These are phyloP conservation scores for Sebastes jordani DNA, from an alignment of 2,797 vertebrate genomes.

Conservation along the genomic window DNA sequence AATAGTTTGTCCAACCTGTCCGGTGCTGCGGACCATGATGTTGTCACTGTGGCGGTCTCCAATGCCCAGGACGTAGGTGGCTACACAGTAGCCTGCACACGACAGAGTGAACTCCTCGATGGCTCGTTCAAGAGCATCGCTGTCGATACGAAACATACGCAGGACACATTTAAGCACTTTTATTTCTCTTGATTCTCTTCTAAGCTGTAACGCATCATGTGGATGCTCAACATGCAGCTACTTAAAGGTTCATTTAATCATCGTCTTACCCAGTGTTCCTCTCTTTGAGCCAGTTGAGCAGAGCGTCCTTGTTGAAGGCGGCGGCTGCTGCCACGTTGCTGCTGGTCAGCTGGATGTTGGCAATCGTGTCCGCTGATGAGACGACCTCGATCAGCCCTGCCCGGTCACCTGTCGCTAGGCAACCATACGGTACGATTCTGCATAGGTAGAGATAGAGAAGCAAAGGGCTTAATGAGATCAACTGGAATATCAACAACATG, in stretches of 20 bases:
- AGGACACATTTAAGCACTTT: not conserved
- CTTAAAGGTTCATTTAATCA: too few relatives aligned
- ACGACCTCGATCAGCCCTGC: conserved; percentile 97
- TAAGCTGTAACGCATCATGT: not conserved
- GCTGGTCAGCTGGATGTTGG: conserved; percentile 97
- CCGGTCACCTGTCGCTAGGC: conserved; percentile 96
- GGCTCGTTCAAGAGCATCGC: conserved; percentile 94
- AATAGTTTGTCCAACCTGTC: conserved; percentile 86
- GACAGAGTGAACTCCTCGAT: conserved; percentile 98
- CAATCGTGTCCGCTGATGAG: conserved; percentile 94
- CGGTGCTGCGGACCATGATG: conserved; percentile 98
- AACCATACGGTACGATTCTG: conserved; percentile 97
- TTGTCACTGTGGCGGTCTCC: conserved; percentile 99
- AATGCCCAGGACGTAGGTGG: conserved; percentile 98
- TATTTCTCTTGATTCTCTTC: not conserved
- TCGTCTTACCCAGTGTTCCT: conserved; percentile 91
- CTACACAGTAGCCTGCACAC: conserved; percentile 99
- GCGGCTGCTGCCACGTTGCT: conserved; percentile 96
- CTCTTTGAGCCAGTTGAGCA: conserved; percentile 98
- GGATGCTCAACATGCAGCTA: too few relatives aligned
- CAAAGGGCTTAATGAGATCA: not conserved
- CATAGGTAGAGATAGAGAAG: not conserved
- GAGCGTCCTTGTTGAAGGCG: conserved; percentile 98
- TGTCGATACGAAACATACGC: conserved; percentile 51
- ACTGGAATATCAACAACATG: too few relatives aligned